Percentiles rank a stretch among this genome's conserved stretches.
Evolutionary conservation across 2,888 invertebrate species (phyloP).

Genomic region (Lacanobia wlatinum): DNA sequence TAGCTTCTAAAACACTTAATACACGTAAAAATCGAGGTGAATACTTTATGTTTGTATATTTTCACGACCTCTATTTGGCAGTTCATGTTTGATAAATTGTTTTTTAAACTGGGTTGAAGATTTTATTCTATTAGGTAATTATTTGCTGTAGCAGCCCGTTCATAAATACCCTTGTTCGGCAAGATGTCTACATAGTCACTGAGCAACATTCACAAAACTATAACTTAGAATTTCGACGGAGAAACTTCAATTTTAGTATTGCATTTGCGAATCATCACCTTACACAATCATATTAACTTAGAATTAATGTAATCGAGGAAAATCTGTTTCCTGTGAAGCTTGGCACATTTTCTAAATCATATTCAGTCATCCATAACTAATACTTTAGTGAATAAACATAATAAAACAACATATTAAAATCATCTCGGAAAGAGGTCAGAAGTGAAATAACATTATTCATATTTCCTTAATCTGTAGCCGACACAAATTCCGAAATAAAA

Average conservation of each 20-base stretch:
- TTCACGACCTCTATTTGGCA: constrained; percentile 14
- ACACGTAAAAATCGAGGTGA: constrained; percentile 15
- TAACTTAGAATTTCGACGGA: background rate
- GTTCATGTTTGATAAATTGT: constrained; percentile 3
- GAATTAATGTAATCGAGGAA: constrained; percentile 11
- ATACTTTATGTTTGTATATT: constrained; percentile 24
- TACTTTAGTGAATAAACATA: constrained; percentile 31
- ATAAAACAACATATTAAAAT: constrained; percentile 45
- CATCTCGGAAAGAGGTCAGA: constrained; percentile 45
- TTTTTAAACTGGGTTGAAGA: background rate
- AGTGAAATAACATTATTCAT: constrained; percentile 51
- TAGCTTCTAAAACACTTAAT: constrained; percentile 41
- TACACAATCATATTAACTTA: background rate
- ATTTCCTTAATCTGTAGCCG: constrained; percentile 49
- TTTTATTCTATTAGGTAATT: constrained; percentile 1
- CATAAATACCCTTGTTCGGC: background rate
- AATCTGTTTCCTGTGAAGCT: background rate
- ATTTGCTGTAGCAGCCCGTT: background rate
- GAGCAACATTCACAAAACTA: background rate
- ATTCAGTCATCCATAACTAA: constrained; percentile 40
- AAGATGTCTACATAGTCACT: background rate
- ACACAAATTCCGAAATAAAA: constrained; percentile 48
- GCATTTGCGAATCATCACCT: background rate
- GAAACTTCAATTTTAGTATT: background rate
- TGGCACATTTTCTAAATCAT: constrained; percentile 20